phyloP scores from a whole-genome alignment of 2,797 vertebrate genomes.

The Periparus ater region DNA sequence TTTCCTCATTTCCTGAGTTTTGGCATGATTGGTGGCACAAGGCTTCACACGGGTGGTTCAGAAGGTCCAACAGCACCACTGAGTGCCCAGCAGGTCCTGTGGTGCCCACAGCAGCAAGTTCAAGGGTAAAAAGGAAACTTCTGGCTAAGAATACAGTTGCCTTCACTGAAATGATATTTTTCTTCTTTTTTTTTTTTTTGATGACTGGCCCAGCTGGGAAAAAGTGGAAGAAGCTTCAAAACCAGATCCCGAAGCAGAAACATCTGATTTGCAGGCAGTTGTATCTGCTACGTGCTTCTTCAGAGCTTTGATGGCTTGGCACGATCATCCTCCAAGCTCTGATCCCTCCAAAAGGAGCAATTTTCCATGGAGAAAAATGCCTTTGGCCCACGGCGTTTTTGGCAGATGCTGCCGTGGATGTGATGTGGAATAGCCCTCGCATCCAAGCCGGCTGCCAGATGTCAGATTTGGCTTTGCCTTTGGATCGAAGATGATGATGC shows the following conservation, averaged over 20 bases:
- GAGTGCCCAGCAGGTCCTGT: not conserved
- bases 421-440: conserved; percentile 41
- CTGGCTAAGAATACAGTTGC: not conserved
- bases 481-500: conserved; percentile 29
- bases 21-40: not conserved
- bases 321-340: conserved; percentile 26
- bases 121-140: not conserved
- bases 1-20: not conserved
- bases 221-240: conserved; percentile 43
- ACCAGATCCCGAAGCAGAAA: conserved; percentile 3
- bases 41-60: not conserved
- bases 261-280: conserved; percentile 54
- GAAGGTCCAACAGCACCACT: not conserved
- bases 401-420: conserved; percentile 44
- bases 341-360: conserved; percentile 51
- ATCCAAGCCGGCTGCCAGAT: conserved; percentile 62
- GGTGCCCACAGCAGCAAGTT: not conserved
- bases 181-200: not conserved
- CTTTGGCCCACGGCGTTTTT: conserved; percentile 28
- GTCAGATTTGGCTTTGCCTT: conserved; percentile 52
- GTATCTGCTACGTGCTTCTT: conserved; percentile 54
- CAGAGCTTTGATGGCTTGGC: conserved; percentile 52
- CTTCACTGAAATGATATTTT: not conserved
- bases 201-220: conserved; percentile 36
- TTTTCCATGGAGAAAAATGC: conserved; percentile 47